Evolutionary conservation across 2,797 vertebrate genomes (phyloP).

Genomic region (Falco peregrinus): DNA sequence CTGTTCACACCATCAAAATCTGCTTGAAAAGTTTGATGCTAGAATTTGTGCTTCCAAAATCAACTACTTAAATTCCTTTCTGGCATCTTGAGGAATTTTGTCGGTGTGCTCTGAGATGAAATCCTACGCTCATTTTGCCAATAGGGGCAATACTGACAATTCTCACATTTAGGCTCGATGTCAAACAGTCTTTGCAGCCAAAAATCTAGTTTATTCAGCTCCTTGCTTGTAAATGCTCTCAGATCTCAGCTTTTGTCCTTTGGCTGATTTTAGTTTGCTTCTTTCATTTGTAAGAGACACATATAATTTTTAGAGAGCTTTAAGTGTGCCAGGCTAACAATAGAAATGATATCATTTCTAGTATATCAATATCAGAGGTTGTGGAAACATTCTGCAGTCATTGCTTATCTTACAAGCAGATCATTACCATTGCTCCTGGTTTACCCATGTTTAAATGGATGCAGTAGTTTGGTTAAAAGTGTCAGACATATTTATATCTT

Average conservation of each 20-base stretch:
- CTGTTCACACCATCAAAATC: constrained; percentile 56
- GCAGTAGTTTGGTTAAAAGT: background rate
- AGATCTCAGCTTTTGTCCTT: background rate
- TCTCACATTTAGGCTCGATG: background rate
- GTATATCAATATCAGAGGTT: background rate
- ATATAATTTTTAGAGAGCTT: constrained; percentile 6
- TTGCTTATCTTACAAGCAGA: constrained; percentile 10
- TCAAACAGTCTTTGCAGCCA: background rate
- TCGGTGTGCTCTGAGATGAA: background rate
- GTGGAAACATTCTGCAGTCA: background rate
- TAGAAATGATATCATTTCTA: background rate
- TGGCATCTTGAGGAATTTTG: constrained; percentile 13
- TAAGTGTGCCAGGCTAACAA: background rate
- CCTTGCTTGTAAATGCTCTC: background rate
- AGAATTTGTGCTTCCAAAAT: constrained; percentile 39
- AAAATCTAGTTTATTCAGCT: background rate
- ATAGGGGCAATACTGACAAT: background rate
- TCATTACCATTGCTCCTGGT: background rate
- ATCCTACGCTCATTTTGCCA: constrained; percentile 1
- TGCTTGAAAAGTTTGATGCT: background rate
- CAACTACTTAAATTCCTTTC: constrained; percentile 7
- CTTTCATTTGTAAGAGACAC: background rate
- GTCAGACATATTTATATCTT: background rate
- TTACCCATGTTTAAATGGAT: background rate
- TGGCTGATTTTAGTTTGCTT: background rate